phyloP scores from a whole-genome alignment of 2,113 vertebrate species.

The Ciconia stormi region DNA sequence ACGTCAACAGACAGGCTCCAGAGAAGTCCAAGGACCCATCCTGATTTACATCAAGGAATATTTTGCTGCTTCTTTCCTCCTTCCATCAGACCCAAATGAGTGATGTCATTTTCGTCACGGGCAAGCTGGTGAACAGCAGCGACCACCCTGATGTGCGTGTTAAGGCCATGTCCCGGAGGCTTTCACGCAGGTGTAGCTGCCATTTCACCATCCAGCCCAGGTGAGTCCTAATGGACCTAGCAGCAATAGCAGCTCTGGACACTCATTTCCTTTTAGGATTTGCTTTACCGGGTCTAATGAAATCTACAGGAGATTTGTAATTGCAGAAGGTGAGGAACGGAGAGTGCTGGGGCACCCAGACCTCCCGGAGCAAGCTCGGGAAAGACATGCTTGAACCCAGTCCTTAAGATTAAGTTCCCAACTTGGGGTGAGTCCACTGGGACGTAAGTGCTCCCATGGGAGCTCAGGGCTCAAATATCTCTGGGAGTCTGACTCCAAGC shows the following conservation, averaged over 20 bases:
- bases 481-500: not conserved
- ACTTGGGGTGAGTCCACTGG: not conserved
- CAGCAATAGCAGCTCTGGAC: not conserved
- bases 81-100: not conserved
- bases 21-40: not conserved
- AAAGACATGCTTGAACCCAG: not conserved
- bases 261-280: not conserved
- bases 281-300: not conserved
- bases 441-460: not conserved
- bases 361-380: not conserved
- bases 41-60: not conserved
- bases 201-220: not conserved
- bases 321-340: not conserved
- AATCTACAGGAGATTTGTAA: not conserved
- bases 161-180: fast-evolving
- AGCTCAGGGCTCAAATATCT: not conserved
- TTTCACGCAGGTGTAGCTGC: not conserved
- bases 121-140: not conserved
- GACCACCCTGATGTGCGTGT: fast-evolving
- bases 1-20: not conserved
- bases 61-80: not conserved
- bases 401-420: not conserved
- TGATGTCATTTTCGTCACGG: fast-evolving
- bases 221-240: not conserved
- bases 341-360: not conserved